Evolutionary conservation across 1,140 invertebrate genomes (phyloP).

Genomic region (Metopolophium dirhodum): DNA sequence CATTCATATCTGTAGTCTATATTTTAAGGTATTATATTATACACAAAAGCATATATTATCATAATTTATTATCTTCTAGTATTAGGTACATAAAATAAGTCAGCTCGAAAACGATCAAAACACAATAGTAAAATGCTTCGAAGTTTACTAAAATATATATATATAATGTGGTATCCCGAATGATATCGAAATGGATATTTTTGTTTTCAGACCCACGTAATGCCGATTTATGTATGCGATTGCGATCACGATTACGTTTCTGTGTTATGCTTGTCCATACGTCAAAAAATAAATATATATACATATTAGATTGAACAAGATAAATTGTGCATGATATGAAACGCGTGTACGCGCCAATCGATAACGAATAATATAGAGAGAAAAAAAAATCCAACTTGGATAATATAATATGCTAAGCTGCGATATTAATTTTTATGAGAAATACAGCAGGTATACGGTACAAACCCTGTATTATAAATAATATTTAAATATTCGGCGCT

Average conservation of each 20-base stretch:
- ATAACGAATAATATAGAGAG: not conserved
- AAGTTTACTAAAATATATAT: not conserved
- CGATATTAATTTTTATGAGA: not conserved
- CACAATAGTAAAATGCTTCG: not conserved
- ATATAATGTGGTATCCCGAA: not conserved
- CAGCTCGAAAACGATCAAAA: not conserved
- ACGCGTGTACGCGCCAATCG: not conserved
- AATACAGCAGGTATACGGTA: not conserved
- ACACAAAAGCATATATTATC: not conserved
- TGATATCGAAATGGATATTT: not conserved
- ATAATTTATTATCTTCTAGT: not conserved
- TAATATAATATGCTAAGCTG: not conserved
- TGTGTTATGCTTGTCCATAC: not conserved
- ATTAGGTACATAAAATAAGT: not conserved
- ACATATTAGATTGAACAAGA: not conserved
- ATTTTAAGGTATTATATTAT: not conserved
- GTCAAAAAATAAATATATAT: not conserved
- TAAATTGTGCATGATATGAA: slow-evolving; percentile 1
- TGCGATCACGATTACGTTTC: not conserved
- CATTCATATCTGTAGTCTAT: not conserved
- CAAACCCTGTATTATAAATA: not conserved
- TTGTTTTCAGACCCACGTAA: not conserved
- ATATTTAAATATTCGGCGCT: not conserved
- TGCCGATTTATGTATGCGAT: not conserved
- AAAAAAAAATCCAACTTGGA: not conserved